A percentile compares a stretch with the other conserved stretches of the same genome.
These are phyloP conservation scores for Arctopsyche grandis DNA, from an alignment of 1,140 invertebrate genomes.

Conservation along the genomic window DNA sequence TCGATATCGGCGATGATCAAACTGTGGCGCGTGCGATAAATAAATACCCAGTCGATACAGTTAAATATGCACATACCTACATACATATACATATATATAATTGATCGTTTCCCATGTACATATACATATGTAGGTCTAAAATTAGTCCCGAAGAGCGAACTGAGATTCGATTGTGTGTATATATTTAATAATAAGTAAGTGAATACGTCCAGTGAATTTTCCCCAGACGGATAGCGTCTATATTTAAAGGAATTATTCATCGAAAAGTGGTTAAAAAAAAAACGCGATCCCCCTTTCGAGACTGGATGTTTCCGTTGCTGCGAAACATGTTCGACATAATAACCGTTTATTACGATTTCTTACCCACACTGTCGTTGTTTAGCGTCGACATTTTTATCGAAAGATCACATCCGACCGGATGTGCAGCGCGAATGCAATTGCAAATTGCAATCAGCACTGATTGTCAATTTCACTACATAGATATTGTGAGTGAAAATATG, in stretches of 20 bases:
- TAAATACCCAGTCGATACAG: not conserved
- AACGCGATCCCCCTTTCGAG: not conserved
- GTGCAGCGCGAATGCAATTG: not conserved
- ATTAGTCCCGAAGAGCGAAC: no score
- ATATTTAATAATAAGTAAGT: no score
- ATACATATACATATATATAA: not conserved
- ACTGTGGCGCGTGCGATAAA: not conserved
- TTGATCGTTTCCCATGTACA: no score
- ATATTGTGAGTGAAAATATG: no score
- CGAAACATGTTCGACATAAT: slow-evolving; percentile 31
- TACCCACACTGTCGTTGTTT: not conserved
- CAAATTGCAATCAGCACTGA: not conserved
- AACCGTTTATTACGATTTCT: slow-evolving; percentile 35
- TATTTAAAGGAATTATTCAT: slow-evolving; percentile 41
- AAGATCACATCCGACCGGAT: not conserved
- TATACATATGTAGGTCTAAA: no score
- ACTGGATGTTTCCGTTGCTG: slow-evolving; percentile 28
- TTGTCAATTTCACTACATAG: not conserved
- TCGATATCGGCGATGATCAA: not conserved
- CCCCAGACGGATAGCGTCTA: slow-evolving; percentile 1
- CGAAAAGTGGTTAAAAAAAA: slow-evolving; percentile 14
- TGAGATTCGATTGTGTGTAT: no score
- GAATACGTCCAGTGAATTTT: no score
- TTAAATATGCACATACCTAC: not conserved
- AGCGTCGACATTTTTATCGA: not conserved